A percentile compares a stretch with the other conserved stretches of the same genome.
Evolutionary conservation across 2,113 vertebrate genomes (phyloP).

Genomic region (Andinoacara biseriatus): DNA sequence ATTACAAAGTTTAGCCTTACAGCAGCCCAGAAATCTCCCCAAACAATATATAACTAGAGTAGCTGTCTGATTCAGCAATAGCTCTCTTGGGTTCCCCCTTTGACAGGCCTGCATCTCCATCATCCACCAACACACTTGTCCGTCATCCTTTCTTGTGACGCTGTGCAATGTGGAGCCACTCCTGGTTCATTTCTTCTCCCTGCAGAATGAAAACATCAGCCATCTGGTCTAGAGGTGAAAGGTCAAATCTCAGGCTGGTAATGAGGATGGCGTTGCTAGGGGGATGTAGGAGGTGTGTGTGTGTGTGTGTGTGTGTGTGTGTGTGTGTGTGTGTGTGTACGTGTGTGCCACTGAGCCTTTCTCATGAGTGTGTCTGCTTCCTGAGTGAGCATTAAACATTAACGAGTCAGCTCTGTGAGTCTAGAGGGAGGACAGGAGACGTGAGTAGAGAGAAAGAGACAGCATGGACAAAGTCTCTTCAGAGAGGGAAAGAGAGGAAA

Average conservation of each 20-base stretch:
- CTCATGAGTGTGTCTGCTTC: slow-evolving; percentile 68
- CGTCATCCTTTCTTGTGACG: slow-evolving; percentile 22
- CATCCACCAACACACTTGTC: slow-evolving; percentile 34
- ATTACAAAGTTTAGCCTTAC: not conserved
- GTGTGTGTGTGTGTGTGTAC: slow-evolving; percentile 5
- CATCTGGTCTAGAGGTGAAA: slow-evolving; percentile 76
- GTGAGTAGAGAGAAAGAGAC: slow-evolving; percentile 40
- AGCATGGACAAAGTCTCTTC: slow-evolving; percentile 18
- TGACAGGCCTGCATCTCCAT: slow-evolving; percentile 44
- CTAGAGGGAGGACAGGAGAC: slow-evolving; percentile 51
- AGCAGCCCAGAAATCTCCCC: not conserved
- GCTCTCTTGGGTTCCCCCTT: slow-evolving; percentile 13
- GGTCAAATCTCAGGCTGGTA: slow-evolving; percentile 79
- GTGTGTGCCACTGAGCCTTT: slow-evolving; percentile 5
- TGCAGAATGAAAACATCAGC: slow-evolving; percentile 76
- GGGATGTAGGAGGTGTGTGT: slow-evolving; percentile 59
- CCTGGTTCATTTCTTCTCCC: slow-evolving; percentile 61
- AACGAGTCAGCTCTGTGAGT: slow-evolving; percentile 69
- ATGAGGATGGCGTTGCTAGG: slow-evolving; percentile 79
- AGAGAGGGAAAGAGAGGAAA: slow-evolving; percentile 7
- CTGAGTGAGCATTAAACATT: slow-evolving; percentile 80
- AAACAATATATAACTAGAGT: not conserved
- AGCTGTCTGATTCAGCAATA: slow-evolving; percentile 44
- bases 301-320: slow-evolving; percentile 14
- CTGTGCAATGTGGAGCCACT: slow-evolving; percentile 42